Conservation (phyloP, 2,797 vertebrate genomes). For the Neosalanx taihuensis region DNA sequence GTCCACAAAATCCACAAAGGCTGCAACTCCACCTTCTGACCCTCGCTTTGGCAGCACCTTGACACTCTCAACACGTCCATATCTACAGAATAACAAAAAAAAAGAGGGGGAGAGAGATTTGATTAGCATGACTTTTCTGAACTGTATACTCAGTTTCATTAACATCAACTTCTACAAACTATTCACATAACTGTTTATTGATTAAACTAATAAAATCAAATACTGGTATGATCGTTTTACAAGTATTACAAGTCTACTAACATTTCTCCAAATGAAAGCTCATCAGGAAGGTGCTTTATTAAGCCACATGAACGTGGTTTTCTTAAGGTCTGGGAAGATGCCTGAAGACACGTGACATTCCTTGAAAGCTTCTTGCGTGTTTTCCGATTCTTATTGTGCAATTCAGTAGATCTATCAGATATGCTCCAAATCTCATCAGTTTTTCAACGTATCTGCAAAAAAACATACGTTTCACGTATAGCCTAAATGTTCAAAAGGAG, state of each 20-base stretch:
- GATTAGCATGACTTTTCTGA: background rate
- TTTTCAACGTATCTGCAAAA: background rate
- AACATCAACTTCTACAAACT: too few relatives aligned
- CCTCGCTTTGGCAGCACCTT: conserved; percentile 98
- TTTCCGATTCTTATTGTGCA: conserved; percentile 3
- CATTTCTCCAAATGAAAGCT: too few relatives aligned
- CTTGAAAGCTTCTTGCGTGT: conserved; percentile 14
- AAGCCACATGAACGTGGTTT: conserved; percentile 2
- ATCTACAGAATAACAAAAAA: conserved; percentile 73
- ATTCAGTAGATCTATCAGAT: background rate
- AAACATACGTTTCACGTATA: background rate
- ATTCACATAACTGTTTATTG: background rate
- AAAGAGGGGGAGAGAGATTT: conserved; percentile 27
- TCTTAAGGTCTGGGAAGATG: conserved; percentile 12
- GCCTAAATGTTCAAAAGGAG: background rate
- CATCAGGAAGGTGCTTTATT: conserved; percentile 7
- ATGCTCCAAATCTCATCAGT: background rate
- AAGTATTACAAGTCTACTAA: conserved; percentile 24
- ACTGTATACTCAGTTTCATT: too few relatives aligned
- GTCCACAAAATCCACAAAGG: conserved; percentile 99
- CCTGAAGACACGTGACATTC: conserved; percentile 25
- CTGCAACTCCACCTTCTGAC: conserved; percentile 97
- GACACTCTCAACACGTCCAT: conserved; percentile 99
- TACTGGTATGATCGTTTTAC: conserved; percentile 38
- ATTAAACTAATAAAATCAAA: conserved; percentile 71